Base-by-base conservation (phyloP, 2,113 vertebrate species). In the Rallus limicola region DNA sequence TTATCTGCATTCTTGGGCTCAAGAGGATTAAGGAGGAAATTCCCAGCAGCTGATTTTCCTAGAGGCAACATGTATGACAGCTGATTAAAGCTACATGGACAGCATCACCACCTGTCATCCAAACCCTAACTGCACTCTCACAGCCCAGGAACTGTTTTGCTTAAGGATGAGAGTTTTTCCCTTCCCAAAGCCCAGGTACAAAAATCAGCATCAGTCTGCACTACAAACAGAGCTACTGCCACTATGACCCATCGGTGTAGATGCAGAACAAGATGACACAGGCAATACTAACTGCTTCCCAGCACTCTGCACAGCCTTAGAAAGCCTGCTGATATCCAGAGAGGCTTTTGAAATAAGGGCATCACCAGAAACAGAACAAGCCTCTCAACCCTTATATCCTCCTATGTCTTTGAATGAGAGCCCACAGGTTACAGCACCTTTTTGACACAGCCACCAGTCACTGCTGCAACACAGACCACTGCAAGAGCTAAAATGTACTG, bases 1-100 rank as follows among this genome's bases (percentile, higher is more conserved):
- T 99, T 99, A 90, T 99, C 99, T 88, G 99, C 99, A 96, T 99
- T 99, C 90, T 98, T 95, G 75, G 99, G 99, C 63, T 99, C 99
- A 97, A 99, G 98, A 40, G 99, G 99, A 98, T 99, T 99, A 92
- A 99, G 97, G 56, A 99, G 98, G 96, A 99, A 98, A 95, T 96
- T 98, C 68, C 98, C 98, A 95, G 99, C 98, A 88, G 98, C 87
- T 53, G 97, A 97, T 97, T 99, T 99, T 92, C 97, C 99, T 99
- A 97, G 70, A 86, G 76, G 71, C 91, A 97, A 93, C 44, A 78
- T 14, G 23, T 50, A 97, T 53, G 96, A 87, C 85, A 92, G 94
- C 70, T 91, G 93, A 94, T 95, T 96, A 97, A 92, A 77, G 55
- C 68, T 69, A 60, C 79, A 77, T 0, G 44, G 53, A 46, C 77